Conservation (phyloP, 2,797 vertebrate genomes). For the Miopithecus talapoin region DNA sequence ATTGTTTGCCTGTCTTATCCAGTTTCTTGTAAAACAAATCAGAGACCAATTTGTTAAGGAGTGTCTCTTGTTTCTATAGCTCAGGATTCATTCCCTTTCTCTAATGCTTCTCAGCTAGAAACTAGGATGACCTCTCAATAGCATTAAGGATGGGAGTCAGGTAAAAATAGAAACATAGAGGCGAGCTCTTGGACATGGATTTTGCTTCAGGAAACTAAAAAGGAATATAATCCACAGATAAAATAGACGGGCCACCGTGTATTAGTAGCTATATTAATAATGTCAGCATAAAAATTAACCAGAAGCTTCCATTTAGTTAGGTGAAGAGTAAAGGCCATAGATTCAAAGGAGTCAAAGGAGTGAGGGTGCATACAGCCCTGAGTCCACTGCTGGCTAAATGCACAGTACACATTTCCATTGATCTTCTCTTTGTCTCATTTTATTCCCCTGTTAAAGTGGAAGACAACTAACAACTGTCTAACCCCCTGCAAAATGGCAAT, state of each 20-base stretch:
- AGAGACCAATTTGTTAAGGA: neutral
- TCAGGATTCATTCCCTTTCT: neutral
- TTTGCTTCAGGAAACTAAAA: neutral
- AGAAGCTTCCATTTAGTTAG: neutral
- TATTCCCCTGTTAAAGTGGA: neutral
- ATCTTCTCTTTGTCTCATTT: neutral
- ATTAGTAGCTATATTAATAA: neutral
- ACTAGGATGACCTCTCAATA: neutral
- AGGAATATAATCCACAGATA: neutral
- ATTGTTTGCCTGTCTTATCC: no score
- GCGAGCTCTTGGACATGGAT: neutral
- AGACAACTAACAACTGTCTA: neutral
- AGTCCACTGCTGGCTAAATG: neutral
- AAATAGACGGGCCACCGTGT: neutral
- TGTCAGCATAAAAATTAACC: neutral
- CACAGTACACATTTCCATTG: rapidly evolving
- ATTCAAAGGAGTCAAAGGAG: neutral
- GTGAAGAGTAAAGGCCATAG: neutral
- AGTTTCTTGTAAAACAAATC: neutral
- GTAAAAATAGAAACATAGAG: neutral
- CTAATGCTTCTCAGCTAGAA: neutral
- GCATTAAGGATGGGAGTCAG: neutral
- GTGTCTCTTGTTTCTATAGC: neutral
- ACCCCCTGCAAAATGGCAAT: neutral
- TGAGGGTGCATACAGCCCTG: no score